A percentile compares a stretch with the other conserved stretches of the same genome.
These are phyloP conservation scores for Arion vulgaris DNA, from an alignment of 1,140 invertebrate species.

Conservation along the genomic window DNA sequence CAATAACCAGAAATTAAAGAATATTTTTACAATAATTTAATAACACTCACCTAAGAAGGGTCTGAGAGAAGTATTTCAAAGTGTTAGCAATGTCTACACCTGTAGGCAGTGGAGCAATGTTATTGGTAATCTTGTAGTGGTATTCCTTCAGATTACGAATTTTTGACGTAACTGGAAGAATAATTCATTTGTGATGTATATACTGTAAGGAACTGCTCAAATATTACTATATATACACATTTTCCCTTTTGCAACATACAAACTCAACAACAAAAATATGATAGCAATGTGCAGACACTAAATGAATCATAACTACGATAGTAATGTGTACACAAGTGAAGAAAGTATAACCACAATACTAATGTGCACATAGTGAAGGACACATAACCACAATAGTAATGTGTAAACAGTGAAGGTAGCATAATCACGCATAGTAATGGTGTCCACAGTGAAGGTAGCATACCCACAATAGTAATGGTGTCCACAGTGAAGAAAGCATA, in stretches of 20 bases:
- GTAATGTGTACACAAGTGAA: not conserved
- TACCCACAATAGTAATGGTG: too few species aligned
- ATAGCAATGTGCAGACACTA: not conserved
- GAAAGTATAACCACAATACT: not conserved
- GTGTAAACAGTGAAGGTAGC: too few species aligned
- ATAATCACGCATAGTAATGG: too few species aligned
- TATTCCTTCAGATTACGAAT: slow-evolving; percentile 96
- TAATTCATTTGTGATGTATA: not conserved
- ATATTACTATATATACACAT: not conserved
- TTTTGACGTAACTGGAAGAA: slow-evolving; percentile 92
- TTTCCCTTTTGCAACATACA: too few species aligned
- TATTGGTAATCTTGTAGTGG: slow-evolving; percentile 92
- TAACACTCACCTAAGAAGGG: slow-evolving; percentile 86
- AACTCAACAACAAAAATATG: too few species aligned
- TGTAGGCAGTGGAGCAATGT: slow-evolving; percentile 90
- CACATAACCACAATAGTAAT: too few species aligned
- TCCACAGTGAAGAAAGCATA: too few species aligned
- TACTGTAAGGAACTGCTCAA: not conserved
- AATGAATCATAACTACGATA: not conserved
- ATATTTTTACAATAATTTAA: too few species aligned
- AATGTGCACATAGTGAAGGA: too few species aligned
- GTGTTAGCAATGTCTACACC: slow-evolving; percentile 97
- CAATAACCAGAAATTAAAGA: too few species aligned
- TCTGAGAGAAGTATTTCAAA: slow-evolving; percentile 98
- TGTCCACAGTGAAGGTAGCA: too few species aligned